phyloP scores from a whole-genome alignment of 2,113 vertebrate species.

The Oncorhynchus nerka region DNA sequence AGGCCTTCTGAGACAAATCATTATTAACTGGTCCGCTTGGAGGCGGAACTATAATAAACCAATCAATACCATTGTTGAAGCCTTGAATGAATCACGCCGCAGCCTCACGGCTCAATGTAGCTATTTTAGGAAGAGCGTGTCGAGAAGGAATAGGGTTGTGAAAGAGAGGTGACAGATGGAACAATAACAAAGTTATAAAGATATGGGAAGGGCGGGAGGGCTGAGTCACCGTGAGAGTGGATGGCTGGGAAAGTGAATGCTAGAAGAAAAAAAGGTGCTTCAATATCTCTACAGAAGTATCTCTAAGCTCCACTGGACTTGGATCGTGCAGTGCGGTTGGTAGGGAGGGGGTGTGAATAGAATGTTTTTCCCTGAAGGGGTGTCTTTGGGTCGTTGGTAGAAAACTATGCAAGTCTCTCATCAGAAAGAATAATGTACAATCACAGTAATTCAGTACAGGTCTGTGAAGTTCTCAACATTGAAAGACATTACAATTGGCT shows the following conservation, averaged over 20 bases:
- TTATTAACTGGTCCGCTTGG: constrained; percentile 49
- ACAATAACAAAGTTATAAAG: constrained; percentile 61
- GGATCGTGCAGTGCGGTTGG: no score
- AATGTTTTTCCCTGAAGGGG: no score
- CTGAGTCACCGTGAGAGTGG: constrained; percentile 43
- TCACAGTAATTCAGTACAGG: no score
- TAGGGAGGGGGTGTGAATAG: no score
- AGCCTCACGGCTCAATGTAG: constrained; percentile 46
- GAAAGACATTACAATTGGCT: no score
- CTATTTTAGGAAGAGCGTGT: constrained; percentile 53
- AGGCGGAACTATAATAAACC: constrained; percentile 54
- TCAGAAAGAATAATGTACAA: no score
- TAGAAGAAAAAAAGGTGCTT: constrained; percentile 10
- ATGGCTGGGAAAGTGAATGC: constrained; percentile 29
- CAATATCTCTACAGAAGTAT: no score
- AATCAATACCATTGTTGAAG: constrained; percentile 61
- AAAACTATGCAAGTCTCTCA: no score
- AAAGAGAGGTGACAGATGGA: constrained; percentile 47
- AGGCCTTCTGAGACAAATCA: constrained; percentile 35
- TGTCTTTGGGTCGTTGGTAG: no score
- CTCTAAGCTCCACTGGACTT: no score
- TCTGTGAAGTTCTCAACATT: no score
- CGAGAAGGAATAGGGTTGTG: constrained; percentile 32
- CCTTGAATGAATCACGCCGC: constrained; percentile 55
- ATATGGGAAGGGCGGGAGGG: constrained; percentile 31